Conservation (phyloP, 2,113 vertebrate species). For the Craseonycteris thonglongyai region DNA sequence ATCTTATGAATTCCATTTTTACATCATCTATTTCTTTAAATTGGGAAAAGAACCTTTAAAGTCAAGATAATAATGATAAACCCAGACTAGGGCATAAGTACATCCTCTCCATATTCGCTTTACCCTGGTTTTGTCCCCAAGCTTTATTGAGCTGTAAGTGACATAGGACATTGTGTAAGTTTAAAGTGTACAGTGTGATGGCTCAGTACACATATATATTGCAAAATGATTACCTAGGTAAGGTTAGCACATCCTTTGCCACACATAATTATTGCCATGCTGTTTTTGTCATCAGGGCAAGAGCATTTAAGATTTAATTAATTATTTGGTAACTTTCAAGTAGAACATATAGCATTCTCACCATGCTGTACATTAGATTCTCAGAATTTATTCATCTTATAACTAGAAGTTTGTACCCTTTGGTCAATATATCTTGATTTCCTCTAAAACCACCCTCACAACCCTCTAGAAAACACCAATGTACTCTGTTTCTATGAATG, state of each 20-base stretch:
- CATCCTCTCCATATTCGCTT: background rate
- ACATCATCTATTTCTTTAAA: background rate
- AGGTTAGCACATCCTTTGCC: background rate
- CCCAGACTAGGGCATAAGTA: background rate
- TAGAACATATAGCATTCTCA: background rate
- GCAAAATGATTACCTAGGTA: background rate
- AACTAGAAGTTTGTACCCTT: background rate
- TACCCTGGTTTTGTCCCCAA: background rate
- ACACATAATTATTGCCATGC: background rate
- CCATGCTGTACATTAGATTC: background rate
- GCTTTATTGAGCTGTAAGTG: background rate
- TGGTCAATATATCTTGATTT: background rate
- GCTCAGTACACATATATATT: background rate
- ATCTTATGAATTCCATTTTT: background rate
- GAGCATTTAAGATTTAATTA: background rate
- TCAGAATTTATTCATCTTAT: background rate
- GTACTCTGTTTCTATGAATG: background rate
- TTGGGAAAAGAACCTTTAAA: background rate
- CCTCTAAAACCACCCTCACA: background rate
- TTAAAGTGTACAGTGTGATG: background rate
- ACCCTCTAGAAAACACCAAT: background rate
- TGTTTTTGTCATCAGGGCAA: background rate
- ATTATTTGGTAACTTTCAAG: background rate
- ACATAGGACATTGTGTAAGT: background rate
- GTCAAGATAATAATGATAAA: background rate